These are phyloP conservation scores for Cliona cf. orientalis DNA, from an alignment of 37 sponge, comb jelly and placozoan species.

Conservation along the genomic window DNA sequence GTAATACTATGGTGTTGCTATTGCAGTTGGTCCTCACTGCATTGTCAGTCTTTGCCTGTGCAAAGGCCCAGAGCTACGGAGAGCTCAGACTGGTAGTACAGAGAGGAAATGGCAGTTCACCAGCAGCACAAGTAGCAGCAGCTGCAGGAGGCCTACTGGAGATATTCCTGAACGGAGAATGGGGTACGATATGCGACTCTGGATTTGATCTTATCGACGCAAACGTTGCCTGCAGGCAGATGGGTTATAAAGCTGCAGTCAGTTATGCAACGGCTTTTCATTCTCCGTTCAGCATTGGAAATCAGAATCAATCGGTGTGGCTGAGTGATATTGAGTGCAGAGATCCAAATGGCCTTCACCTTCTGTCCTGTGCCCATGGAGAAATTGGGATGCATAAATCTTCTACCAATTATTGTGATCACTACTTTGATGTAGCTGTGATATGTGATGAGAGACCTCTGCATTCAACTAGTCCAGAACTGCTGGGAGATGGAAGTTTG, in stretches of 20 bases:
- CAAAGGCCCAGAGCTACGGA: slow-evolving; percentile 14
- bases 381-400: slow-evolving; percentile 6
- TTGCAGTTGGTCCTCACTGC: too few relatives aligned
- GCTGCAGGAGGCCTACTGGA: slow-evolving; percentile 19
- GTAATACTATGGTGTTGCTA: too few relatives aligned
- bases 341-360: not conserved
- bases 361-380: slow-evolving; percentile 23
- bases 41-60: too few relatives aligned
- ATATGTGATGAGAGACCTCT: not conserved
- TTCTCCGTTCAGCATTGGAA: not conserved
- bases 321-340: slow-evolving; percentile 23
- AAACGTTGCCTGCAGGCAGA: slow-evolving; percentile 24
- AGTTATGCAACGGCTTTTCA: slow-evolving; percentile 6
- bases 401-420: too few relatives aligned
- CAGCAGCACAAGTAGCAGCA: not conserved
- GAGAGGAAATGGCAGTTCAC: not conserved
- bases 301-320: slow-evolving; percentile 1
- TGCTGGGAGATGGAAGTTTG: not conserved
- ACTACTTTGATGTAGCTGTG: slow-evolving; percentile 36
- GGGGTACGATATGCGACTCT: slow-evolving; percentile 35
- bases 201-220: slow-evolving; percentile 8
- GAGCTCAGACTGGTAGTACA: slow-evolving; percentile 27
- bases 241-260: slow-evolving; percentile 13
- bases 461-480: not conserved
- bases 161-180: slow-evolving; percentile 28